Percentiles rank a stretch among this genome's conserved stretches.
phyloP scores from a whole-genome alignment of 2,888 invertebrate species.

The Ophion obscuratus region DNA sequence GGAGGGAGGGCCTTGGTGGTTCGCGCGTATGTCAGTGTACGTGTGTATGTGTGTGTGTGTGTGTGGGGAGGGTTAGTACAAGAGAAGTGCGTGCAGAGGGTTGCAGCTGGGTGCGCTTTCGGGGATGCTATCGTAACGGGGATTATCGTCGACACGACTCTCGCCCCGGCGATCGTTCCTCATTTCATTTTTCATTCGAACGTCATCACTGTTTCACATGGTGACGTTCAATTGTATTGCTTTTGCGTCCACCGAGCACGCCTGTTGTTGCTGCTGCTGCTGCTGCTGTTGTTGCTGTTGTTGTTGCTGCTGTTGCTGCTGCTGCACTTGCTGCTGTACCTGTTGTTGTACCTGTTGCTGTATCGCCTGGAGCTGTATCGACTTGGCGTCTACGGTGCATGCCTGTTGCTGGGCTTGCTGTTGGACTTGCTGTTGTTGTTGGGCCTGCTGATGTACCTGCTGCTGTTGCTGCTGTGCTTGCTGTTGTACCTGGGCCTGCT shows the following conservation, averaged over 20 bases:
- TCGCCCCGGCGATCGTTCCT: constrained; percentile 51
- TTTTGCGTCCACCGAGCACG: constrained; percentile 82
- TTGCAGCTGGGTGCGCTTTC: constrained; percentile 82
- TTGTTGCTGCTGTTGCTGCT: constrained; percentile 81
- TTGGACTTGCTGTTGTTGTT: constrained; percentile 77
- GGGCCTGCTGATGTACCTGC: constrained; percentile 74
- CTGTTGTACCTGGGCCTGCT: constrained; percentile 80
- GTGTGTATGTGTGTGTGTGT: constrained; percentile 10
- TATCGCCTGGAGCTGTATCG: constrained; percentile 77
- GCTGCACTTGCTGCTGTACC: constrained; percentile 79
- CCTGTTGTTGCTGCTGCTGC: constrained; percentile 79
- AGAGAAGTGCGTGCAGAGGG: constrained; percentile 84
- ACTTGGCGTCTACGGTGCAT: constrained; percentile 78
- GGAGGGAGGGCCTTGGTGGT: constrained; percentile 29
- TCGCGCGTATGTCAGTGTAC: constrained; percentile 1
- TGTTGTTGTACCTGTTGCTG: constrained; percentile 82
- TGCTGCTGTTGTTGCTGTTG: constrained; percentile 80
- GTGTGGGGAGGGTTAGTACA: constrained; percentile 79
- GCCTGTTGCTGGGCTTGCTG: constrained; percentile 83
- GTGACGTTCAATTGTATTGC: constrained; percentile 84
- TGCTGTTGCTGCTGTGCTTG: constrained; percentile 77
- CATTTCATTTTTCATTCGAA: constrained; percentile 64
- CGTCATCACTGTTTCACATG: constrained; percentile 79
- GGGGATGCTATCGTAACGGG: constrained; percentile 80
- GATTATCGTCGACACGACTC: constrained; percentile 69